Evolutionary conservation across 2,797 vertebrate genomes (phyloP).

Genomic region (Phaenicophaeus curvirostris): DNA sequence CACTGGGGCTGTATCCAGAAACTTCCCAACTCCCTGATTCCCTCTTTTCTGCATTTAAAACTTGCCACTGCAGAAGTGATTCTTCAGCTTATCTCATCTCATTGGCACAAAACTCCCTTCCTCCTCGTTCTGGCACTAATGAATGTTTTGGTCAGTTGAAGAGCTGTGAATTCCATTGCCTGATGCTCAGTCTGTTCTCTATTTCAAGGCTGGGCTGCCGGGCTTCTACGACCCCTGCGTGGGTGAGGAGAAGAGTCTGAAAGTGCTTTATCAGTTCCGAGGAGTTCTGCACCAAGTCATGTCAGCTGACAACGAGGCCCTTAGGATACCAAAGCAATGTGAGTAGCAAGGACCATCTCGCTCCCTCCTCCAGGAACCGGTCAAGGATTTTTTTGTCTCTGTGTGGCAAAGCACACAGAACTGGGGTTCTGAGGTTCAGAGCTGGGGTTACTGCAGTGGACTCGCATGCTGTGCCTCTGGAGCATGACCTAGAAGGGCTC

Average conservation of each 20-base stretch:
- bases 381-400: background rate
- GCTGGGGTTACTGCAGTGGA: background rate
- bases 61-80: background rate
- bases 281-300: slow-evolving; percentile 98
- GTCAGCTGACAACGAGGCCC: slow-evolving; percentile 90
- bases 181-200: background rate
- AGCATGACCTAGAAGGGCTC: background rate
- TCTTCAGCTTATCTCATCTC: background rate
- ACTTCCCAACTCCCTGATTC: background rate
- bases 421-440: background rate
- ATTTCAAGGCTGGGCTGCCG: slow-evolving; percentile 88
- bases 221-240: slow-evolving; percentile 98
- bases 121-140: background rate
- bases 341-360: slow-evolving; percentile 56
- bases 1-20: background rate
- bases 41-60: background rate
- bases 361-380: background rate
- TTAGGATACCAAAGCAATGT: slow-evolving; percentile 99
- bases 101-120: background rate
- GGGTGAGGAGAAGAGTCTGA: slow-evolving; percentile 96
- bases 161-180: background rate
- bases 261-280: slow-evolving; percentile 98
- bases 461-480: background rate
- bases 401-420: background rate
- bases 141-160: background rate